Base-by-base conservation (phyloP, 2,888 invertebrate species). In the Metellina segmentata region DNA sequence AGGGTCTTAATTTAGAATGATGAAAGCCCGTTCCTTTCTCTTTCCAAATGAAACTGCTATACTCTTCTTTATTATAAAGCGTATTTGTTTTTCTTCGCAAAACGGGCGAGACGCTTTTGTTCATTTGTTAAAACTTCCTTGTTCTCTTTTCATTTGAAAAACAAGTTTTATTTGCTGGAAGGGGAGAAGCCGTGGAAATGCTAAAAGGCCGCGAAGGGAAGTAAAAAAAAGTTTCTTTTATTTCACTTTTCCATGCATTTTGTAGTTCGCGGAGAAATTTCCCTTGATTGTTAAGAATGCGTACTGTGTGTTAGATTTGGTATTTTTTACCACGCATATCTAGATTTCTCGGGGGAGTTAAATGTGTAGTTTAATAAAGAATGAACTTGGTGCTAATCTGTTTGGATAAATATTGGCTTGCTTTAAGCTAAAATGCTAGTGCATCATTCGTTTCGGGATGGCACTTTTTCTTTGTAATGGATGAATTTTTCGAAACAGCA, bases 1-100 rank as follows among this genome's bases (percentile, higher is more conserved):
- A n/a, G n/a, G 11, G 70, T 71, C 51, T 71, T 82, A 82, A 82
- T 82, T 82, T 82, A 19, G 83, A 74, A 52, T 2, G 51, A 51
- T 74, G 72, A 52, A 83, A 72, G 71, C 16, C 51, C 49, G 8
- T 8, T 52, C 19, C 13, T 74, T 20, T 20, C 20, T 5, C 34
- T 20, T 72, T 79, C 13, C 9, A 53, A 34, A 61, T 79, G 53
- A 53, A 61, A 34, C 20, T 6, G 20, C 11, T 53, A 52, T 20
- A 19, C 20, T 53, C 52, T 53, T 9, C 20, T 51, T 77, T 51
- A 19, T 13, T 34, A 77, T 9, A 16, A 77, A 77, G n/a, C 7
- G 48, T 51, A 77, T 77, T 51, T 77, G 51, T 77, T 49, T 77
- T 51, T 16, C 61, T 34, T 16, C 61, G 13, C 77, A 49, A 52